Evolutionary conservation across 1,140 invertebrate genomes (phyloP), one percentile per base, ranked within the genome.

Genomic region (Oedothorax gibbosus): DNA sequence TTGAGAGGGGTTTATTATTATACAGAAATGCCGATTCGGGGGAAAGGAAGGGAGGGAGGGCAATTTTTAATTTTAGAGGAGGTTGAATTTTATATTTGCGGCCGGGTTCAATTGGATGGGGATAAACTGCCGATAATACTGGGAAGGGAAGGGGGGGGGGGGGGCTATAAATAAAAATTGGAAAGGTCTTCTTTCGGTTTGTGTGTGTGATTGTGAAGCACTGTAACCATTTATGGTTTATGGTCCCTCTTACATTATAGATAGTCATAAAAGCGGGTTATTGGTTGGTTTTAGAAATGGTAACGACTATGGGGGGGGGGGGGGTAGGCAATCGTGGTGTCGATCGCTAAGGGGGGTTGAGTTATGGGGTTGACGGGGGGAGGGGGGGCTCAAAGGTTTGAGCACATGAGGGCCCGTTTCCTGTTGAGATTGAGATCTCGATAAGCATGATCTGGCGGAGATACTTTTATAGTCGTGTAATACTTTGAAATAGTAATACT

Each of bases 211-310:
- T 77, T 77, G 75, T 77, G 60, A 49, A 21, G 75, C 20, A 64
- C 75, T 49, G 57, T 77, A 77, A 77, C 75, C 75, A 77, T 77
- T 77, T 77, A 77, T 77, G 75, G 75, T 77, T 77, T 77, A 77
- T 77, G 60, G 75, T 56, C 21, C 14, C 49, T n/a, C 4, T n/a
- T 62, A 21, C 49, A 77, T 77, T 77, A 64, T 77, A 20, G 75
- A 50, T 71, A 50, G 57, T 51, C 60, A 77, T 77, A 77, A 65
- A 77, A 57, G 60, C n/a, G 49, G 57, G 75, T 77, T 77, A 77
- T 77, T 62, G 75, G 60, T 75, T 60, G 21, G 72, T 60, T 62
- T 75, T 75, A 75, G 72, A 75, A 75, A 60, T 60, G 56, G 56
- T 75, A 51, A 15, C 35, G 53, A 75, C 53, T 53, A 75, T 15